These are phyloP conservation scores for Falco punctatus DNA, from an alignment of 2,113 vertebrate species.

Conservation along the genomic window DNA sequence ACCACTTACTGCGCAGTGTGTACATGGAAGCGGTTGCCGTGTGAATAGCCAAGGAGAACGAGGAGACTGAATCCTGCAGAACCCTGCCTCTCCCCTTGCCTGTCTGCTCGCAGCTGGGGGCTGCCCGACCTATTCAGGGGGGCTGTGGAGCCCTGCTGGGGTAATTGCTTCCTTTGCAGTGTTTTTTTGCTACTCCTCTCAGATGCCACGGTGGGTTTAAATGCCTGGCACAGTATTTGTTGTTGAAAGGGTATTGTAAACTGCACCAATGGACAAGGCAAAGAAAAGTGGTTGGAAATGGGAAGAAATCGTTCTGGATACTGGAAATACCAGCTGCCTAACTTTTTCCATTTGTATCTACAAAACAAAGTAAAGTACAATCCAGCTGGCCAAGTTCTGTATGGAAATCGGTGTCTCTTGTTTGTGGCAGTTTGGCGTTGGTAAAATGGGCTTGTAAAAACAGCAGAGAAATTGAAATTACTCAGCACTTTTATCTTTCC, in stretches of 20 bases:
- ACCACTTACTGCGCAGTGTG: fast-evolving
- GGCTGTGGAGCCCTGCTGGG: background rate
- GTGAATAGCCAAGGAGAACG: background rate
- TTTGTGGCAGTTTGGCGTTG: background rate
- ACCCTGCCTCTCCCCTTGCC: background rate
- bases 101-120: fast-evolving
- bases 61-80: background rate
- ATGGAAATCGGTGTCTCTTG: background rate
- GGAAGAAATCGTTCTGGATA: background rate
- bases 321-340: background rate
- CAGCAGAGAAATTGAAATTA: background rate
- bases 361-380: background rate
- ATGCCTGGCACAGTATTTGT: background rate
- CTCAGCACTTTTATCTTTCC: background rate
- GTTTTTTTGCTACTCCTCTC: background rate
- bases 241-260: background rate
- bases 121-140: background rate
- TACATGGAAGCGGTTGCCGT: background rate
- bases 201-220: background rate
- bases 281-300: background rate
- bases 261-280: background rate
- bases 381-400: background rate
- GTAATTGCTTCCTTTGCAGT: conserved; percentile 30
- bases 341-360: background rate
- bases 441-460: background rate